Conservation (phyloP, 2,113 vertebrate genomes). For the Nestor notabilis region DNA sequence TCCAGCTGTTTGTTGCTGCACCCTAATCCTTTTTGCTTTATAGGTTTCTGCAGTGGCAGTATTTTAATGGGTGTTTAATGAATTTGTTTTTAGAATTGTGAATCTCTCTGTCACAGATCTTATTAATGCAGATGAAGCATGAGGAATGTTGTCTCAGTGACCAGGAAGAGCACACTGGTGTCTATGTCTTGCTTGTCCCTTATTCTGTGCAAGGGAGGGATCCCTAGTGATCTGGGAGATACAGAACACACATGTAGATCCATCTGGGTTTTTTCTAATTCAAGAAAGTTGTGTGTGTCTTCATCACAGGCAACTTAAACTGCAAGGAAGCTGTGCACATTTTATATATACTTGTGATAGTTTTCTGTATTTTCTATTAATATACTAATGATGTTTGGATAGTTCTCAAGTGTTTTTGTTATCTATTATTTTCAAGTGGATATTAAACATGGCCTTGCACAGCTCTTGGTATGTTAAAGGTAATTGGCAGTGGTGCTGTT, state of each 20-base stretch:
- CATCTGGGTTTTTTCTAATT: conserved; percentile 3
- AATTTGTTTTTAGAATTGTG: not conserved
- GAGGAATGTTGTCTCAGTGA: not conserved
- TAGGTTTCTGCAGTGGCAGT: not conserved
- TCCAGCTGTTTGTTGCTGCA: not conserved
- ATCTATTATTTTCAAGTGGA: not conserved
- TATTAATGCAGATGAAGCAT: not conserved
- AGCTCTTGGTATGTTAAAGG: not conserved
- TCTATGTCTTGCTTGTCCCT: not conserved
- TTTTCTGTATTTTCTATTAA: not conserved
- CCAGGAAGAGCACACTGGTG: not conserved
- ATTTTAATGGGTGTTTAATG: not conserved
- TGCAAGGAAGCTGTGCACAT: not conserved
- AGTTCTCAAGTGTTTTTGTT: not conserved
- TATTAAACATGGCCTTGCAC: not conserved
- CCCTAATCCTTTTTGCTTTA: not conserved
- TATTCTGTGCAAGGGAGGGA: not conserved
- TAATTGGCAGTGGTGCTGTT: not conserved
- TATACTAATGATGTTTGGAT: not conserved
- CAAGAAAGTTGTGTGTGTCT: not conserved
- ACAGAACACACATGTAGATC: not conserved
- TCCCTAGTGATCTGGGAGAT: not conserved
- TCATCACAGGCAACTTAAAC: conserved; percentile 11
- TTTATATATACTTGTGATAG: not conserved
- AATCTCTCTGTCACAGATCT: not conserved